Evolutionary conservation across 2,113 vertebrate species (phyloP), one percentile per base, ranked within the genome.

Genomic region (Haemorhous mexicanus): DNA sequence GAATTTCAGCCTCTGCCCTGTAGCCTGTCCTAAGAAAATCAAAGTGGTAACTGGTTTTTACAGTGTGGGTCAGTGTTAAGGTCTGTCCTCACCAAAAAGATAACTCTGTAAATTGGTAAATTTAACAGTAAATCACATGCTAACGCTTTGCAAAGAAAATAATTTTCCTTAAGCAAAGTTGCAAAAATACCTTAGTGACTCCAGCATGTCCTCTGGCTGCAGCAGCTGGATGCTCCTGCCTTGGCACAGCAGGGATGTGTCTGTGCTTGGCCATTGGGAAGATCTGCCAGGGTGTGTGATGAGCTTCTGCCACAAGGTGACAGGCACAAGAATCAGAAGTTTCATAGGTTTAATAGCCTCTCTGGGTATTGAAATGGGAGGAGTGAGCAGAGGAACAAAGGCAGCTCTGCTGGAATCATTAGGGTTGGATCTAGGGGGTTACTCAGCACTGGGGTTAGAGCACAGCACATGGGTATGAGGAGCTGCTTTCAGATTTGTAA

Each of bases 341-440:
- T 96, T 95, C 94, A 56, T 47, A 91, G 96, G 91, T 79, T 96
- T 94, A 96, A 69, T 43, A 92, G 75, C 50, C 30, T 67, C 68
- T 87, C 39, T 76, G 63, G 76, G 72, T 94, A 93, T 84, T 86
- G 69, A 63, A 90, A 64, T 89, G 73, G 72, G 82, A 59, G 93
- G 94, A 84, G 74, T 91, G 93, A 96, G 94, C 72, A 70, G 37
- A 70, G 82, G 84, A 93, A 96, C 92, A 93, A 96, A 89, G 79
- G 85, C 56, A 86, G 89, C 43, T 82, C 87, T 79, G 67, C 58
- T 49, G 81, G 88, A 93, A 93, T 95, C 91, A 79, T 90, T 90
- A 75, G 80, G 62, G 43, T 91, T 79, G 78, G 93, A 97, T 96
- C 90, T 95, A 67, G 82, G 86, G 63, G 58, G 39, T 82, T 96